phyloP scores from a whole-genome alignment of 2,888 invertebrate genomes.

The Drosophila emarginata region DNA sequence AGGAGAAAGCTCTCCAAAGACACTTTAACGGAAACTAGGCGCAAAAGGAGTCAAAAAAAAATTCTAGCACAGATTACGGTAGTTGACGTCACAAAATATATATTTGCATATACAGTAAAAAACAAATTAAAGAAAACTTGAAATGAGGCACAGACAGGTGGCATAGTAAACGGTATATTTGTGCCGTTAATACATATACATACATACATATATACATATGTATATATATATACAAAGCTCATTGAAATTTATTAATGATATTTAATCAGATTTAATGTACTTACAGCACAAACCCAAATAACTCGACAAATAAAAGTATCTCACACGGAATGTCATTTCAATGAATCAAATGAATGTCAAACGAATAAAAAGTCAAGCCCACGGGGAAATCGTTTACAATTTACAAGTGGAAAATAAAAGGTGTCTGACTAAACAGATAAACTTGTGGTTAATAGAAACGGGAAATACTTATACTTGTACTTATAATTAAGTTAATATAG shows the following conservation, averaged over 20 bases:
- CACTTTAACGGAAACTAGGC: neutral
- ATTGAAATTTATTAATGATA: neutral
- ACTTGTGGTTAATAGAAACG: too few relatives aligned
- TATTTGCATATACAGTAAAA: conserved; percentile 52
- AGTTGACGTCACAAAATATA: conserved; percentile 70
- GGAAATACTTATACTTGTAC: too few relatives aligned
- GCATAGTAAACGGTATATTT: neutral
- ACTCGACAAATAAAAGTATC: too few relatives aligned
- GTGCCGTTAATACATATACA: neutral
- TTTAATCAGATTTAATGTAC: neutral
- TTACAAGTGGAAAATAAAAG: too few relatives aligned
- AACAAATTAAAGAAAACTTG: neutral
- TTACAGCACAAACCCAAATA: neutral
- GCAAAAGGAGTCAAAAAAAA: conserved; percentile 14
- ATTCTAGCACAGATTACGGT: conserved; percentile 73
- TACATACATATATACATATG: too few relatives aligned
- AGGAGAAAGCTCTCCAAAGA: conserved; percentile 6
- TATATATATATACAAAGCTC: neutral
- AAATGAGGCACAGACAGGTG: neutral
- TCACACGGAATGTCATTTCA: too few relatives aligned
- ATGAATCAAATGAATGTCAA: too few relatives aligned
- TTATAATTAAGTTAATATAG: too few relatives aligned
- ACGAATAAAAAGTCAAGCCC: too few relatives aligned
- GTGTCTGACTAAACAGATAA: too few relatives aligned
- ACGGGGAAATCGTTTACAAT: too few relatives aligned